These are phyloP conservation scores for Elgaria multicarinata DNA, from an alignment of 2,113 vertebrate genomes.

Conservation along the genomic window DNA sequence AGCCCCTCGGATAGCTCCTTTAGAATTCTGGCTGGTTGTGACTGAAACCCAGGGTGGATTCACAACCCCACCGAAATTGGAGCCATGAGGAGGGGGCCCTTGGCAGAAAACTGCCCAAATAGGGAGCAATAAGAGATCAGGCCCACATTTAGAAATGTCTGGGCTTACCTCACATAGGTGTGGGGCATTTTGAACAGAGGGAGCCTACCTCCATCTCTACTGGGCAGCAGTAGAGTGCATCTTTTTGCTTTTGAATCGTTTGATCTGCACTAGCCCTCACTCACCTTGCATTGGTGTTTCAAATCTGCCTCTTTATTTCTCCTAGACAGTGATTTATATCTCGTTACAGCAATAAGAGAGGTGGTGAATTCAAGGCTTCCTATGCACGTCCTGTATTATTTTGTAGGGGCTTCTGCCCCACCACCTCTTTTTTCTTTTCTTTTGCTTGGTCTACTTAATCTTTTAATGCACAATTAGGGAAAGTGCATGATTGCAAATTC, in stretches of 20 bases:
- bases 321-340: background rate
- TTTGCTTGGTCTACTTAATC: conserved; percentile 35
- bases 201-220: background rate
- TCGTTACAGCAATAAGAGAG: background rate
- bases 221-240: too few species aligned
- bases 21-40: too few species aligned
- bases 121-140: background rate
- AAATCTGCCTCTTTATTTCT: too few species aligned
- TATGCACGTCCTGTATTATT: background rate
- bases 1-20: too few species aligned
- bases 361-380: background rate
- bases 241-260: background rate
- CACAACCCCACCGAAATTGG: too few species aligned
- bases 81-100: too few species aligned
- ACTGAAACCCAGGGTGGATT: too few species aligned
- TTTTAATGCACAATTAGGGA: conserved; percentile 35
- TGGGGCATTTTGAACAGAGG: background rate
- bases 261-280: too few species aligned
- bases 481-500: conserved; percentile 39
- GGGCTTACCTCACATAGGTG: background rate
- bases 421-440: conserved; percentile 23
- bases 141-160: background rate
- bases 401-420: conserved; percentile 8
- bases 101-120: too few species aligned
- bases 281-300: background rate